Base-by-base conservation (phyloP, 2,888 invertebrate genomes). In the Gortyna flavago region DNA sequence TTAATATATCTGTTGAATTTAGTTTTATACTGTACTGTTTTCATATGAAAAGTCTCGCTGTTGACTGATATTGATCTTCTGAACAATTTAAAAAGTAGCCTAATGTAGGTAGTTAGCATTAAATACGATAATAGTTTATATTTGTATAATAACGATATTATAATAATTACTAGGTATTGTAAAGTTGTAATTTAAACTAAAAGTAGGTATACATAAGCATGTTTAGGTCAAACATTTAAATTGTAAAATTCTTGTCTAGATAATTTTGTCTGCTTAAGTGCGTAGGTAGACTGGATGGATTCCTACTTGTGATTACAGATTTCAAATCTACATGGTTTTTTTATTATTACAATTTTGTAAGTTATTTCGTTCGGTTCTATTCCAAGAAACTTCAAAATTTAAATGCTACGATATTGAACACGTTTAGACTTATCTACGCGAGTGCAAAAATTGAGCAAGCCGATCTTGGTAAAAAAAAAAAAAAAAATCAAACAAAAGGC, bases 291-390 rank as follows among this genome's bases (percentile, higher is more conserved):
- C 79, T 79, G 77, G 71, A 84, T 72, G 64, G 74, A 73, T 75
- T 75, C 69, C 62, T 81, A 73, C 70, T 79, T 68, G 75, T 83
- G 72, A 88, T 84, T 89, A 88, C 78, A 89, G 79, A 89, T 87
- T 88, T 64, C 59, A 80, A 88, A 88, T 85, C 80, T 87, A 75
- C 3, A 6, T 32, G 62, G 57, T 62, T 57, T 77, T 85, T 77
- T 85, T 80, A 64, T 80, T 84, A n/a, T 71, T 61, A 18, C 8
- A 21, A 25, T 25, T 80, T 16, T 25, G 0, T n/a, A 51, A 38
- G 16, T 18, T 21, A 35, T 9, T 54, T 13, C 3, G 13, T 41
- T 41, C 25, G 38, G 38, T 72, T 38, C 18, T 38, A 73, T 32
- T 51, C 0, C 0, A 57, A 7, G 35, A 61, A 61, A n/a, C 11